phyloP scores from a whole-genome alignment of 2,888 invertebrate genomes.

The Norana najaformis region DNA sequence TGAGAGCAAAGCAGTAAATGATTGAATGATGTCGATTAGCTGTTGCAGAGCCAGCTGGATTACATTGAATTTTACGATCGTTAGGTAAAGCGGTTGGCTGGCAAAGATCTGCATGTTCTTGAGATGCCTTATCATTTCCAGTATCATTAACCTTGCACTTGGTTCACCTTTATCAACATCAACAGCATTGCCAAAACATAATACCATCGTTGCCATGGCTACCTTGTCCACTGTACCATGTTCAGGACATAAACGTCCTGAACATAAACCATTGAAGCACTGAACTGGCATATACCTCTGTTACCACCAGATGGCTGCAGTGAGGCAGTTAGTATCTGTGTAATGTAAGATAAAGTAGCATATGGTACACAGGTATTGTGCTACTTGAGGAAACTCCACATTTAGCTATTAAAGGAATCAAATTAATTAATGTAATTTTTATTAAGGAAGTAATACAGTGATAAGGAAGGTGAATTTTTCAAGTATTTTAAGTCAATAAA shows the following conservation, averaged over 20 bases:
- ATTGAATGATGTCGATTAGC: background rate
- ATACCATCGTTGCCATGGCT: background rate
- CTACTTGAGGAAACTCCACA: background rate
- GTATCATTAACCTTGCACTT: background rate
- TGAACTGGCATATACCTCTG: background rate
- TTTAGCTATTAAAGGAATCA: background rate
- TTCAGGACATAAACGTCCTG: background rate
- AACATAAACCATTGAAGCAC: too few species aligned
- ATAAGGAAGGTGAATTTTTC: too few species aligned
- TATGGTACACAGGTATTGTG: background rate
- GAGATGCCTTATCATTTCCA: background rate
- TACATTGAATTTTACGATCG: background rate
- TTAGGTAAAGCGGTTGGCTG: background rate
- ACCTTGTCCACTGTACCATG: background rate
- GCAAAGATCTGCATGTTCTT: background rate
- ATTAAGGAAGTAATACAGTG: background rate
- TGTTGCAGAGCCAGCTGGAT: background rate
- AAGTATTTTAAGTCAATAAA: background rate
- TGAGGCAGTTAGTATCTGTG: background rate
- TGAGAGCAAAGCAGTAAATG: background rate
- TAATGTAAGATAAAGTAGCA: background rate
- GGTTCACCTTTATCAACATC: background rate
- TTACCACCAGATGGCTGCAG: background rate
- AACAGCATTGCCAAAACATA: background rate
- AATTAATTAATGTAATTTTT: background rate